Evolutionary conservation across 2,888 invertebrate species (phyloP).

Genomic region (Drosophila suboccidentalis): DNA sequence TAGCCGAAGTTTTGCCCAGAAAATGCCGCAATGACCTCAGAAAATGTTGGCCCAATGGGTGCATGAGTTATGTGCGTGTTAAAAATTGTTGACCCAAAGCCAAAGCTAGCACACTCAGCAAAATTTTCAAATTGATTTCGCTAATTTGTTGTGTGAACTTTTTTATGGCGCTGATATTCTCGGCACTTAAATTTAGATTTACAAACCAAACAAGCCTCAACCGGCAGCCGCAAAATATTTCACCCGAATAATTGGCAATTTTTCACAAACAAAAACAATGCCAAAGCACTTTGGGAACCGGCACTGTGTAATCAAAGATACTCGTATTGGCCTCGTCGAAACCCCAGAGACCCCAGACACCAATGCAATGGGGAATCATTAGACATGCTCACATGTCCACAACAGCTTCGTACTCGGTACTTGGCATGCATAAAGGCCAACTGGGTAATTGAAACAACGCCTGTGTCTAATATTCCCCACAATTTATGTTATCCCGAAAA

Average conservation of each 20-base stretch:
- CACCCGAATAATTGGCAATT: slow-evolving; percentile 36
- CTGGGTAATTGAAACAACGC: slow-evolving; percentile 16
- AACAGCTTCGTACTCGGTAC: slow-evolving; percentile 11
- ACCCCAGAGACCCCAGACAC: background rate
- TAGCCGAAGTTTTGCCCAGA: slow-evolving; percentile 41
- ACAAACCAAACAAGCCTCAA: slow-evolving; percentile 12
- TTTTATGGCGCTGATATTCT: slow-evolving; percentile 31
- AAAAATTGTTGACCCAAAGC: slow-evolving; percentile 38
- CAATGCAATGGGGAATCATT: slow-evolving; percentile 23
- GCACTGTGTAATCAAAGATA: slow-evolving; percentile 27
- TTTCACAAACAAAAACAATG: slow-evolving; percentile 19
- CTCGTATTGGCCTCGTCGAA: background rate
- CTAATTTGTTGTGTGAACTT: slow-evolving; percentile 61
- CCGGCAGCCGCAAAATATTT: slow-evolving; percentile 20
- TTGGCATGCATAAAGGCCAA: background rate
- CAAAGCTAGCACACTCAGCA: slow-evolving; percentile 25
- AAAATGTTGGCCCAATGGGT: slow-evolving; percentile 40
- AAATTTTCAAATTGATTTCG: slow-evolving; percentile 66
- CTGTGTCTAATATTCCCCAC: background rate
- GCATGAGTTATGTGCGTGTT: slow-evolving; percentile 27
- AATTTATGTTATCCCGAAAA: background rate
- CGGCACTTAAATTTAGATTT: slow-evolving; percentile 46
- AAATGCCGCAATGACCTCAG: slow-evolving; percentile 59
- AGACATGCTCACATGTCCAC: slow-evolving; percentile 16
- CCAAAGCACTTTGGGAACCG: slow-evolving; percentile 8